Percentiles rank a stretch among this genome's conserved stretches.
phyloP scores from a whole-genome alignment of 2,797 vertebrate genomes.

The Serranus cabrilla region DNA sequence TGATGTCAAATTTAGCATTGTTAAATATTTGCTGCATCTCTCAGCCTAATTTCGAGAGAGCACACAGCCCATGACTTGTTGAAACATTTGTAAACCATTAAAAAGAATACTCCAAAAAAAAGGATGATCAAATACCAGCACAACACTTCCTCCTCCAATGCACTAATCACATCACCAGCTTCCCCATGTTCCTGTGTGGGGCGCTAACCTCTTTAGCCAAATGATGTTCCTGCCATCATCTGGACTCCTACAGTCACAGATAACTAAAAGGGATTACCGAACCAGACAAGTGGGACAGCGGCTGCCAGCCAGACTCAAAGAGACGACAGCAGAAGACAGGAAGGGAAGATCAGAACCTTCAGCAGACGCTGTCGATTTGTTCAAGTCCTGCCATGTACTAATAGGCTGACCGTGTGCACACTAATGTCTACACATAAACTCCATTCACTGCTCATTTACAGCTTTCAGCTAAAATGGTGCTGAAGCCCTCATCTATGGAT shows the following conservation, averaged over 20 bases:
- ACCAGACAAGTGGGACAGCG: conserved; percentile 36
- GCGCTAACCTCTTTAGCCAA: conserved; percentile 77
- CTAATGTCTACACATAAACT: no score
- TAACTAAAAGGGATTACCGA: conserved; percentile 15
- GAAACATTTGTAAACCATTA: conserved; percentile 24
- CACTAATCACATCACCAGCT: conserved; percentile 69
- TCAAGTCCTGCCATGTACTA: conserved; percentile 19
- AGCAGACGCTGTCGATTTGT: conserved; percentile 64
- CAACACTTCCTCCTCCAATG: conserved; percentile 33
- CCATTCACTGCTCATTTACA: background rate
- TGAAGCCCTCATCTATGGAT: no score
- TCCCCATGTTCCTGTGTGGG: conserved; percentile 62
- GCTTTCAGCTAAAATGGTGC: background rate
- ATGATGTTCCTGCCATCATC: conserved; percentile 63
- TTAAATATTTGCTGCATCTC: background rate
- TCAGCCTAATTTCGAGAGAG: background rate
- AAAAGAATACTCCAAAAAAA: conserved; percentile 4
- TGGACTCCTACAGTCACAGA: conserved; percentile 36
- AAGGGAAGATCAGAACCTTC: conserved; percentile 37
- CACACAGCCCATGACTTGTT: background rate
- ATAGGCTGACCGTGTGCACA: background rate
- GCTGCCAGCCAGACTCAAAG: conserved; percentile 60
- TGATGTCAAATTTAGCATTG: background rate
- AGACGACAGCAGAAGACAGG: conserved; percentile 48
- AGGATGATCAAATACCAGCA: conserved; percentile 30